Evolutionary conservation across 2,113 vertebrate species (phyloP), one percentile per base, ranked within the genome.

Genomic region (Probosciger aterrimus): DNA sequence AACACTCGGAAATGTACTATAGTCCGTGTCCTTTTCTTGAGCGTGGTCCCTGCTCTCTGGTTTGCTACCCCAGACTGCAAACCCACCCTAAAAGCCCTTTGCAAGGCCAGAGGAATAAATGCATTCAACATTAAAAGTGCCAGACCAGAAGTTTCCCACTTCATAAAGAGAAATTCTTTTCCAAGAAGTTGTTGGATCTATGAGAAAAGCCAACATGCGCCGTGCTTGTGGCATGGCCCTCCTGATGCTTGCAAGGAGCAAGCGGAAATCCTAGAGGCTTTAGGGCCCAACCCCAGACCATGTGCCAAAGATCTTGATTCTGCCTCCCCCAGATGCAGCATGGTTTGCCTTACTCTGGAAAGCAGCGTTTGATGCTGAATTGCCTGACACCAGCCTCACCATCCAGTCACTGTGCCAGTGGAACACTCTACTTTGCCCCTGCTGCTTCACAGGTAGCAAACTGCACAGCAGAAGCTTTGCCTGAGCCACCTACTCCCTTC

Each of bases 191-290:
- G 24, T 8, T 39, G 60, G 6, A 50, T 80, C 67, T 44, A 22
- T 10, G 5, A 10, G 44, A 17, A 43, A 49, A 5, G 4, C 8
- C 2, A 2, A 2, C 3, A 41, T 2, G 33, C 4, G 5, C 6
- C 8, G 11, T 41, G 7, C 7, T 53, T 73, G 43, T 6, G 41
- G 27, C 6, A 14, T 27, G 60, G 27, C 16, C 12, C 9, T 85
- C 11, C 17, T 35, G 55, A 18, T 52, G 24, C 63, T 87, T 82
- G 39, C 35, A 50, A 68, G 23, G 30, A 18, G 14, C 18, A 59
- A 70, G 27, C 18, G n/a, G 44, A 47, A 88, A 63, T 89, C 6
- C 2, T 2, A 73, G 30, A 25, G 33, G 3, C 0, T 65, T 88
- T 22, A 1, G 31, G 18, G 7, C 44, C 44, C 33, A 59, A 5